phyloP scores from a whole-genome alignment of 2,888 invertebrate genomes.

The Leptothorax acervorum region DNA sequence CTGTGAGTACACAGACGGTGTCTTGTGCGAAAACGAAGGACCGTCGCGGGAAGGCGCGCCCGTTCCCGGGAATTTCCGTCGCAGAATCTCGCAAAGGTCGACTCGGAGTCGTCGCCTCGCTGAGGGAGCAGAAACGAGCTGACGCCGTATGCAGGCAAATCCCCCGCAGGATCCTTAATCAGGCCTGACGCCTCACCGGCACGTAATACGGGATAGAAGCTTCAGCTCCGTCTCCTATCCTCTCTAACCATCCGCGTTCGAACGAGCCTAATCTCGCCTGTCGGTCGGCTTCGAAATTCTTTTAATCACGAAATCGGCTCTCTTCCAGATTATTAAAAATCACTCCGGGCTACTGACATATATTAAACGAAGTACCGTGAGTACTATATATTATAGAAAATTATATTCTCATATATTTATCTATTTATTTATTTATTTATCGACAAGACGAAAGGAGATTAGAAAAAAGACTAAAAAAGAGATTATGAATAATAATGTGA shows the following conservation, averaged over 20 bases:
- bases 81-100: constrained; percentile 41
- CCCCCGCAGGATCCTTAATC: constrained; percentile 69
- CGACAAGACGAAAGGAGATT: not conserved
- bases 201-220: constrained; percentile 68
- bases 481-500: not conserved
- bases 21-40: constrained; percentile 40
- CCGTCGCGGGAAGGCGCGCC: constrained; percentile 9
- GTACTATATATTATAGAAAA: too few species aligned
- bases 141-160: constrained; percentile 65
- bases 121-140: constrained; percentile 60
- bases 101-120: constrained; percentile 39
- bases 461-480: not conserved
- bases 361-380: not conserved
- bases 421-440: not conserved
- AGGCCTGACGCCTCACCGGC: constrained; percentile 66
- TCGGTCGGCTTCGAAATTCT: constrained; percentile 41
- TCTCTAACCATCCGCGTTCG: constrained; percentile 46
- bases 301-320: constrained; percentile 32
- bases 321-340: not conserved
- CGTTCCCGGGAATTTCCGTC: constrained; percentile 42
- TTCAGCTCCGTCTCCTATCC: constrained; percentile 48
- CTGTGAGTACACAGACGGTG: constrained; percentile 25
- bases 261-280: constrained; percentile 50
- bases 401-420: not conserved
- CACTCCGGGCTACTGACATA: not conserved